Conservation (phyloP, 53 echinoderm and acorn worm genomes). For the Crossaster papposus region DNA sequence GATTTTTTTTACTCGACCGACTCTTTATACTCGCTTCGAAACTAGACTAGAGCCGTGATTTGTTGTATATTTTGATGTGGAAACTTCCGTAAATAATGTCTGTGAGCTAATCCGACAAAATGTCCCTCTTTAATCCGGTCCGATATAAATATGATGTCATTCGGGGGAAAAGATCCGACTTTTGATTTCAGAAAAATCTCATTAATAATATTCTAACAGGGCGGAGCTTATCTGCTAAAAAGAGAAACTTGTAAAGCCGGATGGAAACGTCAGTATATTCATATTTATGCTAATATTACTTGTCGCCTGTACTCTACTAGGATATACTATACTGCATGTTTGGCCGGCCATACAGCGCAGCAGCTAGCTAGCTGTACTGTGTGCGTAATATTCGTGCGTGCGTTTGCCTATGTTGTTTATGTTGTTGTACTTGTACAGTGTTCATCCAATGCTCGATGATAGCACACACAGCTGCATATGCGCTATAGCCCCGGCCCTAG, state of each 20-base stretch:
- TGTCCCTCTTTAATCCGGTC: neutral
- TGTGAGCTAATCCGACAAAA: neutral
- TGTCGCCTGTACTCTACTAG: neutral
- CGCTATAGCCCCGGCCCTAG: no score
- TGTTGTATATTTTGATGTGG: neutral
- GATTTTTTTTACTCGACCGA: no score
- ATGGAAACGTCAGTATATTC: conserved; percentile 3
- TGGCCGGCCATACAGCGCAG: neutral
- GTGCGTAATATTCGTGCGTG: neutral
- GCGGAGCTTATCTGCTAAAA: neutral
- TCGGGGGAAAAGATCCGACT: neutral
- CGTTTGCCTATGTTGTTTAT: neutral
- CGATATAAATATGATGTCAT: neutral
- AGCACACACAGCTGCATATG: neutral
- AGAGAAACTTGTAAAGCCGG: neutral
- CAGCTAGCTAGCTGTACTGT: no score
- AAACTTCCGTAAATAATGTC: neutral
- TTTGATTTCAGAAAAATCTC: neutral
- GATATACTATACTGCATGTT: neutral
- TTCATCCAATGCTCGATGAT: neutral
- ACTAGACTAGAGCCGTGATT: neutral
- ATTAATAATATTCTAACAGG: neutral
- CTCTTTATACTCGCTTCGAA: neutral
- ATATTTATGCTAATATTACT: conserved; percentile 20
- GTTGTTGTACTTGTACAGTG: no score